These are phyloP conservation scores for Neomonachus schauinslandi DNA, from an alignment of 2,113 vertebrate species.

Conservation along the genomic window DNA sequence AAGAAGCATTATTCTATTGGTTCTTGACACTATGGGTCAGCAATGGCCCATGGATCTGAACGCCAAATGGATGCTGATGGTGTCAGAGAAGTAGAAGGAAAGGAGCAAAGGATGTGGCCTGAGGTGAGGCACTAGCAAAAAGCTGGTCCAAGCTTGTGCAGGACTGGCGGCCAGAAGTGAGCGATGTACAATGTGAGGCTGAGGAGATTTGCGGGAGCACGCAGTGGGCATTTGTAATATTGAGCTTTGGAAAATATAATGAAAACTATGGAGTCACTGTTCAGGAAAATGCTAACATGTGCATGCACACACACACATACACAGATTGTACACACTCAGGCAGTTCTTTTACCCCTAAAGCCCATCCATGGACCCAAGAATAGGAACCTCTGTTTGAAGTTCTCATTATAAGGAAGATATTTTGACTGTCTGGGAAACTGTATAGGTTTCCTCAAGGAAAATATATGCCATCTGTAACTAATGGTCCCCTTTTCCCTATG, in stretches of 20 bases:
- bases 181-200: background rate
- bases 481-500: background rate
- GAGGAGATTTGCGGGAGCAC: background rate
- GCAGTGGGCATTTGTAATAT: background rate
- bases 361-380: background rate
- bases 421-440: background rate
- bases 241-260: background rate
- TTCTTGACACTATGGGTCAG: background rate
- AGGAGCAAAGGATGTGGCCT: background rate
- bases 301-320: background rate
- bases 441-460: background rate
- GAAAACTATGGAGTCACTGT: background rate
- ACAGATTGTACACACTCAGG: background rate
- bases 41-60: background rate
- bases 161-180: background rate
- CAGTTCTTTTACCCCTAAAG: background rate
- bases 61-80: rapidly evolving
- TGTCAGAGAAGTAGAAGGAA: background rate
- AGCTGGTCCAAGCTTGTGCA: background rate
- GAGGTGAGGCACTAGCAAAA: background rate
- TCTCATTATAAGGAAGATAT: background rate
- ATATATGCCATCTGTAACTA: background rate
- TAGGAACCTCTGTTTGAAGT: background rate
- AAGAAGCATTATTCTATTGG: background rate
- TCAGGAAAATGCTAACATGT: background rate